phyloP scores from a whole-genome alignment of 2,888 invertebrate species.

The Heliconius aoede region DNA sequence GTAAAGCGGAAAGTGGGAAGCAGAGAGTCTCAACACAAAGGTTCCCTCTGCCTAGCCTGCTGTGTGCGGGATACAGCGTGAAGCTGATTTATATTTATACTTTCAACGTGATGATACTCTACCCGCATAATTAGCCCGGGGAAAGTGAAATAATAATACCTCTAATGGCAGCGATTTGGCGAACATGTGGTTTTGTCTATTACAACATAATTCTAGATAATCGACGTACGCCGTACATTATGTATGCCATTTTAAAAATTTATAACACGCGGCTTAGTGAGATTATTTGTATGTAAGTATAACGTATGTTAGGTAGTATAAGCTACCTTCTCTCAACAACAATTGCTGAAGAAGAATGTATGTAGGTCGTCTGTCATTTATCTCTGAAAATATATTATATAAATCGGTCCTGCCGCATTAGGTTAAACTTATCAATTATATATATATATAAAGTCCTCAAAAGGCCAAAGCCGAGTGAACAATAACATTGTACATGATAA shows the following conservation, averaged over 20 bases:
- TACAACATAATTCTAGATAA: constrained; percentile 13
- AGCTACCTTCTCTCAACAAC: too few species aligned
- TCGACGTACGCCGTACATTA: background rate
- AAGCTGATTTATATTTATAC: background rate
- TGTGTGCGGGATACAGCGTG: too few species aligned
- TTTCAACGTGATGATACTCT: constrained; percentile 30
- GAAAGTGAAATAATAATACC: constrained; percentile 57
- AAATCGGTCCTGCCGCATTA: too few species aligned
- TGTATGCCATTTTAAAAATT: constrained; percentile 23
- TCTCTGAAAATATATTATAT: too few species aligned
- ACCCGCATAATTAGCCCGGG: constrained; percentile 62
- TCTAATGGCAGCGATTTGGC: constrained; percentile 59
- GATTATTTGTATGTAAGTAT: background rate
- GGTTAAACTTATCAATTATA: too few species aligned
- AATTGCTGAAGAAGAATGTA: too few species aligned
- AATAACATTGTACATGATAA: constrained; percentile 17
- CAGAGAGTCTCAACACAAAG: too few species aligned
- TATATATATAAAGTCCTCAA: background rate
- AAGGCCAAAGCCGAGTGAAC: background rate
- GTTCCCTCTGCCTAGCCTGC: too few species aligned
- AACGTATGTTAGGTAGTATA: background rate
- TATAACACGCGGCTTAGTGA: constrained; percentile 6
- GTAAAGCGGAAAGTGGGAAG: too few species aligned
- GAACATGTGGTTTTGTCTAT: constrained; percentile 24
- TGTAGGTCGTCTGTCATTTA: too few species aligned